Evolutionary conservation across 2,797 vertebrate species (phyloP).

Genomic region (Melanotaenia parkinsoni): DNA sequence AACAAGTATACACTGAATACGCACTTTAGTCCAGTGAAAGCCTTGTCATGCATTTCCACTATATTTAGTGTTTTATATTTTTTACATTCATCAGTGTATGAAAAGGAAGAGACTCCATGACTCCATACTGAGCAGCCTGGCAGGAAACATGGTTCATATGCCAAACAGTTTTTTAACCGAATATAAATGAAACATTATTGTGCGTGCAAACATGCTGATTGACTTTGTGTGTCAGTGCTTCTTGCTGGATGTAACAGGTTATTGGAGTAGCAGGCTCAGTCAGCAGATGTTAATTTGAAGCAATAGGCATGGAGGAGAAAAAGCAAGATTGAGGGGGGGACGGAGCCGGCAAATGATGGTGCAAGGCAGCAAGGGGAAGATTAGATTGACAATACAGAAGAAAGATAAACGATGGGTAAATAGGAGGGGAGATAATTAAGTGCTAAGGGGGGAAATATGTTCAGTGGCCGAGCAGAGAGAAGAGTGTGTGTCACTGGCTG

Average conservation of each 20-base stretch:
- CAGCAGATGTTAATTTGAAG: constrained; percentile 72
- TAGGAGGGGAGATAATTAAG: constrained; percentile 51
- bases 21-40: constrained; percentile 12
- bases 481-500: constrained; percentile 24
- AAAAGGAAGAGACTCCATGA: constrained; percentile 18
- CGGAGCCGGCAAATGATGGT: constrained; percentile 50
- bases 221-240: constrained; percentile 45
- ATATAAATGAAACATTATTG: constrained; percentile 65
- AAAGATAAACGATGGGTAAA: constrained; percentile 60
- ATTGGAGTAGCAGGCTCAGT: constrained; percentile 56
- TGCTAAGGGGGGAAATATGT: constrained; percentile 46
- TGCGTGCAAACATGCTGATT: constrained; percentile 44
- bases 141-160: constrained; percentile 39
- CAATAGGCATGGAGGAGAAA: constrained; percentile 45
- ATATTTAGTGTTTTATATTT: constrained; percentile 37
- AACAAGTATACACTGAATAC: constrained; percentile 30
- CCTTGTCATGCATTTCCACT: constrained; percentile 17
- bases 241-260: constrained; percentile 59
- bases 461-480: constrained; percentile 19
- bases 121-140: constrained; percentile 33
- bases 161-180: constrained; percentile 42
- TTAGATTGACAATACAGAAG: constrained; percentile 50
- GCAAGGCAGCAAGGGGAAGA: constrained; percentile 42
- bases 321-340: constrained; percentile 15
- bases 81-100: constrained; percentile 37